Conservation (phyloP, 1,140 invertebrate genomes). For the Muscidifurax raptorellus region DNA sequence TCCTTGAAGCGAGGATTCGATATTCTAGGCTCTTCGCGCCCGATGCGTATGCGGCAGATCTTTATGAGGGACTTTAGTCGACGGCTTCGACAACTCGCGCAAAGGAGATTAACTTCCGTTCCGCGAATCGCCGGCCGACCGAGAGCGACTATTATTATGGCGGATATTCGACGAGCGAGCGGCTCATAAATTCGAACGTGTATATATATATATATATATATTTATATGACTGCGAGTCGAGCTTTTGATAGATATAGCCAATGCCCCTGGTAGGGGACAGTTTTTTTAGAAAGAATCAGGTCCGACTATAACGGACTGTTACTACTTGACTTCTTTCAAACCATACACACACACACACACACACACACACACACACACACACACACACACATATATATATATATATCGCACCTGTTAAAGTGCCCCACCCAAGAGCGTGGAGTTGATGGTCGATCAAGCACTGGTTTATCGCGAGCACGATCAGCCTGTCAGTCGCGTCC, state of each 20-base stretch:
- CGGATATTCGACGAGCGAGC: background rate
- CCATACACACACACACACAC: too few relatives aligned
- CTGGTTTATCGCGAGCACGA: background rate
- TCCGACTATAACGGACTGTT: too few relatives aligned
- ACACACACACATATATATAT: too few relatives aligned
- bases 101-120: constrained; percentile 21
- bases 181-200: background rate
- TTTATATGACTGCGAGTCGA: too few relatives aligned
- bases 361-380: too few relatives aligned
- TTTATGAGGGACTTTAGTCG: background rate
- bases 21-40: background rate
- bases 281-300: too few relatives aligned
- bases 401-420: too few relatives aligned
- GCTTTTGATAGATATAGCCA: too few relatives aligned
- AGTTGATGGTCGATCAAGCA: background rate
- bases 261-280: too few relatives aligned
- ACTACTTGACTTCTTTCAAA: too few relatives aligned
- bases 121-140: background rate
- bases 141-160: background rate
- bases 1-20: constrained; percentile 3
- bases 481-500: background rate
- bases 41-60: background rate
- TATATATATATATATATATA: too few relatives aligned
- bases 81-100: background rate
- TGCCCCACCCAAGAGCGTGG: background rate